Base-by-base conservation (phyloP, 2,797 vertebrate species). In the Clarias pachynema region DNA sequence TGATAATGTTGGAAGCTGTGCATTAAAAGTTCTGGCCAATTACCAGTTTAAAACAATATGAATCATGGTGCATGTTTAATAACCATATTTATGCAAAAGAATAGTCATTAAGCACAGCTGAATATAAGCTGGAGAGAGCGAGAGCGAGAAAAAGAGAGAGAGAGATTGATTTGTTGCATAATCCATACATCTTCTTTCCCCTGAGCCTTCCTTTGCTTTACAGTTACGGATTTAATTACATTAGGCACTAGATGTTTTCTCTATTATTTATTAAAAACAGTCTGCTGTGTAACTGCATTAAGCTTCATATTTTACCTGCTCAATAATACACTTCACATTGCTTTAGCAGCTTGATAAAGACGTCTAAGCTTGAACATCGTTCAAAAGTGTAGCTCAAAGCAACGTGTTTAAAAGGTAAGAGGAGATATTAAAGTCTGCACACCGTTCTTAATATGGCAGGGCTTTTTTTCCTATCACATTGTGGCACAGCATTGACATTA, bases 21-120 rank as follows among this genome's bases (percentile, higher is more conserved):
- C 37, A 77, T 75, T 75, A 59, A 78, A 77, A 53, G 82, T 79
- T 79, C 44, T 75, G 34, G 53, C 70, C 29, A 31, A n/a, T 65
- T 75, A 65, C 59, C 82, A 63, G 82, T 53, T 49, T n/a, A 83
- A 75, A 66, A 65, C 59, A 73, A 65, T 80, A 80, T 80, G 65
- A 73, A 79, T 79, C 75, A 70, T 26, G 53, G 24, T 44, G 53
- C 53, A 79, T 63, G 79, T 72, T 73, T 74, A 69, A 83, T 72
- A 79, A 60, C 40, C 60, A 60, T 79, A 84, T 68, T 70, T 56
- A 70, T 44, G 65, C 63, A 59, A 37, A 29, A 56, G 37, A 83
- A 40, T 31, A 60, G 14, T 59, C 86, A 81, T 85, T 85, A 85
- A 66, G 60, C 22, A 66, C 40, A 37, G 72, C 60, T 65, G 69